Evolutionary conservation across 1,140 invertebrate genomes (phyloP), one percentile per base, ranked within the genome.

Genomic region (Trichonephila inaurata): DNA sequence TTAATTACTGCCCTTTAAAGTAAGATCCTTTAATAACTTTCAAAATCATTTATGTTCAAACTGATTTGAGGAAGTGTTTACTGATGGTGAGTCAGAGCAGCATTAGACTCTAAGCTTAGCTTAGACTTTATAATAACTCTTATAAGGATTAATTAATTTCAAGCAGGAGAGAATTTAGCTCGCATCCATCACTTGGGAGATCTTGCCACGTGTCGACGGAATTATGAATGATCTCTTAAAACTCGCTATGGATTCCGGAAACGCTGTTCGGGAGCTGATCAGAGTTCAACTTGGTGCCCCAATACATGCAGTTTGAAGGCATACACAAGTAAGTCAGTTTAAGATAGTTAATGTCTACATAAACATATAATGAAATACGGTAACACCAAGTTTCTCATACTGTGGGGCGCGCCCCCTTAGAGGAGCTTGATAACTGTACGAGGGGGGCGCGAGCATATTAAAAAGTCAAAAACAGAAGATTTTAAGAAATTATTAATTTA

Each of bases 121-220:
- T 77, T 77, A 33, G 72, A 77, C 72, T 77, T 77, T 7, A 77
- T 33, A 77, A 77, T 33, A 77, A 77, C 72, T 40, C 72, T 77
- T 77, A 77, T 77, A 33, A 14, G 72, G 72, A 77, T 77, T 77
- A 77, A 77, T 77, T 77, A 77, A 77, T 33, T 77, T 77, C 72
- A 16, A 40, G 72, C 33, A 18, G 14, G 0, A 40, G 72, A 77
- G 28, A 6, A 77, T 77, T 77, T 33, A 77, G 72, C 28, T 77
- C 72, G 72, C 72, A 77, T 77, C 72, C 33, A 77, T 77, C 72
- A 77, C 72, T 77, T 77, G 14, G 18, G 72, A 77, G 72, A 77
- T 77, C 72, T 77, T 77, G 18, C 28, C 72, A 77, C 16, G 72
- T 77, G 72, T 33, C 28, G 28, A 28, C 14, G 72, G 18, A 77